Base-by-base conservation (phyloP, 2,113 vertebrate genomes). In the Odontesthes bonariensis region DNA sequence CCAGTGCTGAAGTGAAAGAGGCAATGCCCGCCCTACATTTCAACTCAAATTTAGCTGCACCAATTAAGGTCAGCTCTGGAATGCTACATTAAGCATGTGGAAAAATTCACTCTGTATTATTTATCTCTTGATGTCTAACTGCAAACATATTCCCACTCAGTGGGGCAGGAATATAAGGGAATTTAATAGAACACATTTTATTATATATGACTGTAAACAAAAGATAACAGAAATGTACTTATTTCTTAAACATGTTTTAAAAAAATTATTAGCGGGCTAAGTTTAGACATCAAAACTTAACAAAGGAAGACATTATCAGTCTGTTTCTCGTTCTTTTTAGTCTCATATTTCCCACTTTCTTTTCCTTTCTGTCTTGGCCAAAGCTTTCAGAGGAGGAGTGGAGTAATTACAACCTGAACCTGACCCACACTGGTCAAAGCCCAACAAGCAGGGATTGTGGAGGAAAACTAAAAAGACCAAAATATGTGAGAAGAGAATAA, bases 31-130 rank as follows among this genome's bases (percentile, higher is more conserved):
- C 27, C 85, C 87, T 90, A 91, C 83, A 88, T 91, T 86, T 27
- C 49, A 82, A 79, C 77, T 88, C 87, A 85, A 87, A 90, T 91
- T 87, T 91, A 91, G 89, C 86, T 77, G 20, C 66, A 46, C 73
- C 82, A 91, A 92, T 92, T 89, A 91, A 89, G 83, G 89, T 79
- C 89, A 91, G 32, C 74, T 80, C 69, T 81, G 63, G 33, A 69
- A 73, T 75, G 83, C 79, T 89, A 79, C 81, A 69, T 70, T 83
- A 67, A 56, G 63, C 72, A 76, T 70, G 73, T 73, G 59, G 51
- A 32, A 77, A 49, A 76, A 81, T 76, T 56, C 54, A 47, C 69
- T 82, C 56, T 53, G 47, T 78, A 44, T 79, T 71, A 75, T 82
- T 78, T 73, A 68, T 83, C n/a, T 58, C 38, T 57, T n/a, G 23